A percentile compares a stretch with the other conserved stretches of the same genome.
Conservation (phyloP, 2,113 vertebrate genomes). For the Otus sunia region DNA sequence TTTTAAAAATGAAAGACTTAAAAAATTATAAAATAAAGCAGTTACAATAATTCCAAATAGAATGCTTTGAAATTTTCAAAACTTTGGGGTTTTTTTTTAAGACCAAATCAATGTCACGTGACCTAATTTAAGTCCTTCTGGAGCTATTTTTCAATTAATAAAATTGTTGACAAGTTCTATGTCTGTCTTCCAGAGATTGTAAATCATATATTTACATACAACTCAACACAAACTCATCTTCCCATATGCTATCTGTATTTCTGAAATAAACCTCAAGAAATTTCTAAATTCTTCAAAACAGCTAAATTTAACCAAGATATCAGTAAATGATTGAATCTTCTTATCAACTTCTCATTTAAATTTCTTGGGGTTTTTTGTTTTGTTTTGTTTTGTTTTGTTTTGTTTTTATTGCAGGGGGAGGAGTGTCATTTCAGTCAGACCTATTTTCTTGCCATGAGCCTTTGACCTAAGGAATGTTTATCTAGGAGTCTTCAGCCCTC, state of each 20-base stretch:
- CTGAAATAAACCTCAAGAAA: background rate
- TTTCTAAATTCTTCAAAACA: background rate
- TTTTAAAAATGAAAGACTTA: background rate
- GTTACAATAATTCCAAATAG: background rate
- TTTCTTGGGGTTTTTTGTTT: too few species aligned
- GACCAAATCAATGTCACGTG: background rate
- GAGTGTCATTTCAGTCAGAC: background rate
- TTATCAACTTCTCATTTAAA: background rate
- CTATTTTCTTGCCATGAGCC: background rate
- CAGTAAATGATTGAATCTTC: background rate
- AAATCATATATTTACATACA: background rate
- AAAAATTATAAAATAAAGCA: background rate
- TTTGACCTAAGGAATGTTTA: background rate
- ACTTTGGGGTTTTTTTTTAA: background rate
- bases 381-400: background rate
- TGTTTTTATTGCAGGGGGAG: fast-evolving
- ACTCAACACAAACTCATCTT: background rate
- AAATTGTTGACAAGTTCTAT: background rate
- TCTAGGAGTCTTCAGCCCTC: background rate
- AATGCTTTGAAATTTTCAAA: background rate
- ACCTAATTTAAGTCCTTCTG: background rate
- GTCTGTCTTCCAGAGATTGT: background rate
- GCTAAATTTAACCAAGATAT: background rate
- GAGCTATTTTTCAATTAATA: background rate
- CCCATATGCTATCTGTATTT: background rate